These are phyloP conservation scores for Nesospiza acunhae DNA, from an alignment of 2,113 vertebrate species.

Conservation along the genomic window DNA sequence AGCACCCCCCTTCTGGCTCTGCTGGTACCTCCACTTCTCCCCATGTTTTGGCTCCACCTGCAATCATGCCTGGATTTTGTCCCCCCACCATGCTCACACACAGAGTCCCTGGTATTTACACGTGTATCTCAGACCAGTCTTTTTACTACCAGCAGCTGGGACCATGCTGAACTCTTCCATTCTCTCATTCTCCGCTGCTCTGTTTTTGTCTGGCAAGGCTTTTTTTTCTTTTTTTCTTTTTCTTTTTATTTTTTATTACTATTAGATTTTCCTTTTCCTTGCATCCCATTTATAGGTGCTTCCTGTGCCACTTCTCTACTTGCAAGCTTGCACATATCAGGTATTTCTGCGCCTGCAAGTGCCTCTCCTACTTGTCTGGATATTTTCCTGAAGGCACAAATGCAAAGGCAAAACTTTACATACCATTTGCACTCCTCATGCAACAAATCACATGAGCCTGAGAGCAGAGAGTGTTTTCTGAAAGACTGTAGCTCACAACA, in stretches of 20 bases:
- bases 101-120: not conserved
- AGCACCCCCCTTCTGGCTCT: not conserved
- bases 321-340: not conserved
- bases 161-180: not conserved
- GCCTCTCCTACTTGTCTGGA: not conserved
- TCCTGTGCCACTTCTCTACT: not conserved
- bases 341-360: not conserved
- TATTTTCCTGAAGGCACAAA: slow-evolving; percentile 50
- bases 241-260: not conserved
- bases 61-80: not conserved
- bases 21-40: not conserved
- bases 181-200: not conserved
- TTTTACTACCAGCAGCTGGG: slow-evolving; percentile 43
- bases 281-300: not conserved
- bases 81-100: not conserved
- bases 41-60: not conserved
- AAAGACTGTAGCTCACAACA: slow-evolving; percentile 10
- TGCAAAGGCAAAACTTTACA: slow-evolving; percentile 23
- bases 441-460: slow-evolving; percentile 15
- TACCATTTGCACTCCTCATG: slow-evolving; percentile 2
- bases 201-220: slow-evolving; percentile 20
- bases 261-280: not conserved
- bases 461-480: not conserved
- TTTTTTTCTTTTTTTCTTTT: not conserved
- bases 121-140: not conserved